These are phyloP conservation scores for Lontra canadensis DNA, from an alignment of 2,113 vertebrate genomes.

Conservation along the genomic window DNA sequence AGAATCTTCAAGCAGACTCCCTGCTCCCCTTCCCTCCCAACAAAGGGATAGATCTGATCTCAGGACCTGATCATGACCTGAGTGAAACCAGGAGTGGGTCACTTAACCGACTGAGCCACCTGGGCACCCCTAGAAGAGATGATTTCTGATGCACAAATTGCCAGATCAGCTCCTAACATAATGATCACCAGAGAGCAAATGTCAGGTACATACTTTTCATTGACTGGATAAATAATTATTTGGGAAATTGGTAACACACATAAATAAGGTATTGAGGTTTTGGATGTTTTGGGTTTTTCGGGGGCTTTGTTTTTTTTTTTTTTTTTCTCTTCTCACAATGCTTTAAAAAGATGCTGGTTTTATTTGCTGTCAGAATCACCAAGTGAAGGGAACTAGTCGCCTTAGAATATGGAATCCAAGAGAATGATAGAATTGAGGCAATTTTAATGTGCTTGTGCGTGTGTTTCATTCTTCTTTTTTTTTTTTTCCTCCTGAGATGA, in stretches of 20 bases:
- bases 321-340: neutral
- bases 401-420: neutral
- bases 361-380: neutral
- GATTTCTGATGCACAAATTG: neutral
- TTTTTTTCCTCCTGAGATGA: neutral
- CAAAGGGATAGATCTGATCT: neutral
- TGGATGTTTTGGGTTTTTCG: neutral
- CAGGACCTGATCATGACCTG: neutral
- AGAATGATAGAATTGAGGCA: neutral
- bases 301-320: neutral
- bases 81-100: too few species aligned
- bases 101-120: neutral
- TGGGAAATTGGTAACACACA: neutral
- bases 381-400: neutral
- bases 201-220: neutral
- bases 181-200: neutral
- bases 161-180: neutral
- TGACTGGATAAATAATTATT: neutral
- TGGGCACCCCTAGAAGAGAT: neutral
- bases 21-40: neutral
- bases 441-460: neutral
- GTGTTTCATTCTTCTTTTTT: neutral
- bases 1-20: neutral
- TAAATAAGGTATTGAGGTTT: neutral
- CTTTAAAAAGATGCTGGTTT: neutral